Evolutionary conservation across 2,888 invertebrate species (phyloP).

Genomic region (Drosophila dives): DNA sequence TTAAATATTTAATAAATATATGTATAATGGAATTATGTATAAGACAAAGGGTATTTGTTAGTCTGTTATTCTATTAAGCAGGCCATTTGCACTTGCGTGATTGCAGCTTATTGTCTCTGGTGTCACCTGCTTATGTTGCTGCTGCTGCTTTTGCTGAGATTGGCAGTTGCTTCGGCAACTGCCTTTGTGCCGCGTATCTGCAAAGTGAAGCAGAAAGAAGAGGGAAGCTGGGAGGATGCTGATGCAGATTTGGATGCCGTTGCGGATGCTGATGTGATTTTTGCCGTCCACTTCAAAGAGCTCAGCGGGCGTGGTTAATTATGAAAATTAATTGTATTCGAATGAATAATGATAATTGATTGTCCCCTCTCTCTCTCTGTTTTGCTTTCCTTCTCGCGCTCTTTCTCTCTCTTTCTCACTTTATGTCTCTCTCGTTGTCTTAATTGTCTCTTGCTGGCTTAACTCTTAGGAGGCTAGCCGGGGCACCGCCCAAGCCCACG

Average conservation of each 20-base stretch:
- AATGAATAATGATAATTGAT: slow-evolving; percentile 72
- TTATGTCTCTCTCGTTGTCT: background rate
- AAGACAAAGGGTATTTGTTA: background rate
- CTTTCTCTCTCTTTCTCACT: background rate
- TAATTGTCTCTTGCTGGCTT: slow-evolving; percentile 15
- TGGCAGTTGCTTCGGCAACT: slow-evolving; percentile 50
- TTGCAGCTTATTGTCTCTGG: slow-evolving; percentile 67
- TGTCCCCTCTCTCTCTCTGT: slow-evolving; percentile 12
- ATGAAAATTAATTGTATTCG: slow-evolving; percentile 69
- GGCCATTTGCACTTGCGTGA: slow-evolving; percentile 8
- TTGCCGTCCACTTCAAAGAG: slow-evolving; percentile 56
- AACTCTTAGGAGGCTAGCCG: slow-evolving; percentile 11
- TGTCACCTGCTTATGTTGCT: slow-evolving; percentile 67
- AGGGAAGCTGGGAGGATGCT: slow-evolving; percentile 12
- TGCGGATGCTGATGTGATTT: slow-evolving; percentile 24
- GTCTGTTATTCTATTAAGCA: background rate
- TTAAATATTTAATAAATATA: background rate
- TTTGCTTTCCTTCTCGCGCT: background rate
- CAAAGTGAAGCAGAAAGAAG: slow-evolving; percentile 16
- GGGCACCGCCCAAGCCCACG: background rate
- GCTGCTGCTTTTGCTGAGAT: slow-evolving; percentile 57
- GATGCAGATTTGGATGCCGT: slow-evolving; percentile 19
- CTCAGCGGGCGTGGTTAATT: slow-evolving; percentile 49
- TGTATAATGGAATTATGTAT: background rate
- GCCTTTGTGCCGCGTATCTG: slow-evolving; percentile 55